Evolutionary conservation across 2,888 invertebrate species (phyloP).

Genomic region (Ceramica pisi): DNA sequence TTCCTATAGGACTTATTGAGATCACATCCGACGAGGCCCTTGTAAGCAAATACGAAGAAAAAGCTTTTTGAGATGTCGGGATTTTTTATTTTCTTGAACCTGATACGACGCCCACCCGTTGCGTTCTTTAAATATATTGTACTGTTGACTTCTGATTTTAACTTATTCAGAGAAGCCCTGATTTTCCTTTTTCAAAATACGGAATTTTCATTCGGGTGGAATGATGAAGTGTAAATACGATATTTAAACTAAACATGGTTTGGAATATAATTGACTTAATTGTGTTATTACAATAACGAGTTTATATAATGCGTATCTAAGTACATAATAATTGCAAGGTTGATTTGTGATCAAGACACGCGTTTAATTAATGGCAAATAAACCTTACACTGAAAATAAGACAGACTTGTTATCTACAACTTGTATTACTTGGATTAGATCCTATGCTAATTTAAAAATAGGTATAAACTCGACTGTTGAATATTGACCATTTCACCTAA

Average conservation of each 20-base stretch:
- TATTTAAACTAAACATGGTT: conserved; percentile 3
- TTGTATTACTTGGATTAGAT: background rate
- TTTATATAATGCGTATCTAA: conserved; percentile 5
- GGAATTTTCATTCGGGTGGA: conserved; percentile 16
- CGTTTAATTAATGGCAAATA: conserved; percentile 8
- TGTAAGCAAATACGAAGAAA: conserved; percentile 55
- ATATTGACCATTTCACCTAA: background rate
- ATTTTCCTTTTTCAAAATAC: conserved; percentile 17
- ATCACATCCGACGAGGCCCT: conserved; percentile 62
- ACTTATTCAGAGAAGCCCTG: conserved; percentile 36
- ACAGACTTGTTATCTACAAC: too few species aligned
- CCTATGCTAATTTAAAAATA: background rate
- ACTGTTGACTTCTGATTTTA: conserved; percentile 59
- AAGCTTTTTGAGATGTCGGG: conserved; percentile 58
- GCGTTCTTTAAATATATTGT: conserved; percentile 61
- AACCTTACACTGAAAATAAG: background rate
- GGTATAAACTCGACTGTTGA: background rate
- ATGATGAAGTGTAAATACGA: background rate
- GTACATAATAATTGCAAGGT: background rate
- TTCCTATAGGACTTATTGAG: conserved; percentile 65
- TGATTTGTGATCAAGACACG: conserved; percentile 15
- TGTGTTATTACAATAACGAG: conserved; percentile 13
- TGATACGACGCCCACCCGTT: conserved; percentile 40
- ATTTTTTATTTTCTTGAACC: conserved; percentile 57
- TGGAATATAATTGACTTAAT: conserved; percentile 20